Conservation (phyloP, 1,140 invertebrate genomes). For the Periplaneta americana region DNA sequence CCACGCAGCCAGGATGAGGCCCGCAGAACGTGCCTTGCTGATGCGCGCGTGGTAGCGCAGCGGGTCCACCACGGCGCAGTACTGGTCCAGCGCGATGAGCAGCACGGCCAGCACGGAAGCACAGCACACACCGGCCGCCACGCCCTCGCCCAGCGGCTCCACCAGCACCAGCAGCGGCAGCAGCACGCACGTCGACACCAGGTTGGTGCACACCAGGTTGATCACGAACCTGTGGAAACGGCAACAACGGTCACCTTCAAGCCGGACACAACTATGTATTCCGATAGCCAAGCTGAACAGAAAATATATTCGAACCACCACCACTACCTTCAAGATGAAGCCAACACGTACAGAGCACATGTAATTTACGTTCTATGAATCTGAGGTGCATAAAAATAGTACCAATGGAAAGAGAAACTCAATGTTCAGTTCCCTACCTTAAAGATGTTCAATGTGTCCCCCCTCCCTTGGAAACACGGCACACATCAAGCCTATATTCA, state of each 20-base stretch:
- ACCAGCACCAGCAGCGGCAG: constrained; percentile 48
- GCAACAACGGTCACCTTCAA: constrained; percentile 21
- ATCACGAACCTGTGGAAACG: constrained; percentile 56
- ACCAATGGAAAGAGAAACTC: no score
- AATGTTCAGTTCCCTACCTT: no score
- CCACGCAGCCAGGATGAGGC: background rate
- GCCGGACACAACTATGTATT: background rate
- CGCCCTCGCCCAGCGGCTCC: constrained; percentile 33
- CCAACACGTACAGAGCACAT: background rate
- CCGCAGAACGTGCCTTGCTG: constrained; percentile 23
- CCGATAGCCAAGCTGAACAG: background rate
- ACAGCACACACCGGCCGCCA: constrained; percentile 45
- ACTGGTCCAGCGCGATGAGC: constrained; percentile 79
- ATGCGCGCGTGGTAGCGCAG: constrained; percentile 75
- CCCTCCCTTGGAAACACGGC: no score
- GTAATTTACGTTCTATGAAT: no score
- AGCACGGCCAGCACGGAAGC: constrained; percentile 63
- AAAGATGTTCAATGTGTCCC: no score
- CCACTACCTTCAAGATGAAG: background rate
- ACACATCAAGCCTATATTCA: no score
- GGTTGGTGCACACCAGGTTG: constrained; percentile 59
- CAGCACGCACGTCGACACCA: constrained; percentile 53
- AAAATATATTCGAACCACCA: no score
- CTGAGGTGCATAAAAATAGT: no score
- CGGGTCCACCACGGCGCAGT: constrained; percentile 81